phyloP scores from a whole-genome alignment of 2,888 invertebrate species.

The Mycalesis mineus region DNA sequence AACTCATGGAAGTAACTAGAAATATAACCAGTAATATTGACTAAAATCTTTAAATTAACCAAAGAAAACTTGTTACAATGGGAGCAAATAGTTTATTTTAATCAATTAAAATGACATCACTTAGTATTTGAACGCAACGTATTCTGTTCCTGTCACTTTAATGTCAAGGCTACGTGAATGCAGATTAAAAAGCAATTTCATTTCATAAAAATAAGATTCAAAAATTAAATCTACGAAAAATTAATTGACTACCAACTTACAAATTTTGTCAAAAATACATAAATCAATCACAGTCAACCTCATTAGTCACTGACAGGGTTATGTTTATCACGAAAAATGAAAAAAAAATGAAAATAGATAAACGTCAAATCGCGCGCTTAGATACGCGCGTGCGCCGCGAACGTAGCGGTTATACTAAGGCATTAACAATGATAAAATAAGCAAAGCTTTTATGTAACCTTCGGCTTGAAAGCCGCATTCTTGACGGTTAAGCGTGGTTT shows the following conservation, averaged over 20 bases:
- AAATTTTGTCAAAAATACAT: slow-evolving; percentile 13
- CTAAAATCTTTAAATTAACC: no score
- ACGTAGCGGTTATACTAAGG: slow-evolving; percentile 61
- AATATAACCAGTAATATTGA: no score
- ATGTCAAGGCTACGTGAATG: slow-evolving; percentile 35
- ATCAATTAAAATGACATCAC: slow-evolving; percentile 25
- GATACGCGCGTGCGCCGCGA: slow-evolving; percentile 59
- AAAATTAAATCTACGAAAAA: not conserved
- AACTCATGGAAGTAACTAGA: no score
- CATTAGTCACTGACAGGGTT: slow-evolving; percentile 36
- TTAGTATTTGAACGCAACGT: slow-evolving; percentile 23
- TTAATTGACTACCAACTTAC: slow-evolving; percentile 19
- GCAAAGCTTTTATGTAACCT: slow-evolving; percentile 71
- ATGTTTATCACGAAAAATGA: slow-evolving; percentile 26
- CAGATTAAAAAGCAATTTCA: slow-evolving; percentile 1
- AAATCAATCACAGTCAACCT: slow-evolving; percentile 35
- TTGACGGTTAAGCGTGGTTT: slow-evolving; percentile 64
- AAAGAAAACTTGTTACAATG: slow-evolving; percentile 5
- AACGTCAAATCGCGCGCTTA: slow-evolving; percentile 42
- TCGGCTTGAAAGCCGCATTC: slow-evolving; percentile 68
- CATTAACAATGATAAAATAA: slow-evolving; percentile 53
- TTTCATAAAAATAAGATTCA: slow-evolving; percentile 1
- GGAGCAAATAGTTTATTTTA: slow-evolving; percentile 8
- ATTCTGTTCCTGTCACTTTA: slow-evolving; percentile 31
- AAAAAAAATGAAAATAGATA: slow-evolving; percentile 22